phyloP scores from a whole-genome alignment of 2,888 invertebrate genomes.

The Stegana nigrithorax region DNA sequence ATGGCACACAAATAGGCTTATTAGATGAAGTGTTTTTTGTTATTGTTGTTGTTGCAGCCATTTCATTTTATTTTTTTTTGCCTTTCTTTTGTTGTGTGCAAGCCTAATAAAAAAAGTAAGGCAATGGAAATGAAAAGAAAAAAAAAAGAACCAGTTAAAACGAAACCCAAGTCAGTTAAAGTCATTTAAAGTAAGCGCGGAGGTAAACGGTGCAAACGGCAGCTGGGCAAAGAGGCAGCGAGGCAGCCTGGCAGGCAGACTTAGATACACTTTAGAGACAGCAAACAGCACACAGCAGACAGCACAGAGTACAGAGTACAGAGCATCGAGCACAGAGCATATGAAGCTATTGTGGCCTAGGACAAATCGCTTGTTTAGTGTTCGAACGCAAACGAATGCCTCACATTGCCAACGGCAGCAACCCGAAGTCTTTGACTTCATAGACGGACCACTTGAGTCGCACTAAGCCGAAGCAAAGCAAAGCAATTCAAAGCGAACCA shows the following conservation, averaged over 20 bases:
- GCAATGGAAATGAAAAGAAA: constrained; percentile 43
- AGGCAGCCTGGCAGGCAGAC: constrained; percentile 33
- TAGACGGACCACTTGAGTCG: too few relatives aligned
- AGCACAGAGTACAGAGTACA: too few relatives aligned
- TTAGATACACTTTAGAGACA: constrained; percentile 59
- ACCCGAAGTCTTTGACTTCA: too few relatives aligned
- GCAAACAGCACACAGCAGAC: constrained; percentile 41
- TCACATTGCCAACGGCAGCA: constrained; percentile 7
- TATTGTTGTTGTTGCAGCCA: not conserved
- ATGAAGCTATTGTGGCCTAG: constrained; percentile 18
- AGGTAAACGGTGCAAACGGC: too few relatives aligned
- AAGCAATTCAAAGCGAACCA: too few relatives aligned
- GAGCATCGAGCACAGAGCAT: too few relatives aligned
- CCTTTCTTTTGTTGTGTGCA: constrained; percentile 19
- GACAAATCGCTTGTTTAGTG: constrained; percentile 23
- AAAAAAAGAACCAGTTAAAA: constrained; percentile 45
- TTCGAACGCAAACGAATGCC: constrained; percentile 11
- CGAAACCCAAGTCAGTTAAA: constrained; percentile 24
- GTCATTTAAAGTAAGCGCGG: too few relatives aligned
- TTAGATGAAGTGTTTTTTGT: constrained; percentile 43
- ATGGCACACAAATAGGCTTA: constrained; percentile 41
- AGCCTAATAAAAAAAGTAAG: constrained; percentile 54
- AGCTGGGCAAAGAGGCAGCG: constrained; percentile 28
- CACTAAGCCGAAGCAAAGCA: not conserved
- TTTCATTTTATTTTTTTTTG: not conserved